These are phyloP conservation scores for Montipora foliosa DNA, from an alignment of 64 coral and sea anemone species.

Conservation along the genomic window DNA sequence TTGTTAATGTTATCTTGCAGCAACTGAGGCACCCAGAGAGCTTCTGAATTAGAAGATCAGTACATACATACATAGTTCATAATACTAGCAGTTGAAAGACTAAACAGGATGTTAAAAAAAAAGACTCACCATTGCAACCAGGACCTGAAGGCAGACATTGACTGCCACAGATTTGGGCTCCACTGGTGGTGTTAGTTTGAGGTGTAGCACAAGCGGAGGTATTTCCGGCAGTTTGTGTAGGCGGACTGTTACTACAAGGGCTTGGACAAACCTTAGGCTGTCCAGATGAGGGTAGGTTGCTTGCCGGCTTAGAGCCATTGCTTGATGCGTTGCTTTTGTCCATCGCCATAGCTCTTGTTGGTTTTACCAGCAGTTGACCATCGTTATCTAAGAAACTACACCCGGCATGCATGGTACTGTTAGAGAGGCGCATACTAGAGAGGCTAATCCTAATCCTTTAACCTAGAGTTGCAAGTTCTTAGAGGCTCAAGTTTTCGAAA, in stretches of 20 bases:
- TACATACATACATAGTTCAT: too few species aligned
- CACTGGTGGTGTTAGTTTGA: background rate
- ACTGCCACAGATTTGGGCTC: background rate
- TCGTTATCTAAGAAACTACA: slow-evolving; percentile 27
- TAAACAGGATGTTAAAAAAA: too few species aligned
- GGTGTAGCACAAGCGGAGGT: background rate
- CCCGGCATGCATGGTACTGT: background rate
- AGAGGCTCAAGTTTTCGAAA: too few species aligned
- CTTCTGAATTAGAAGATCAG: background rate
- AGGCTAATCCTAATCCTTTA: background rate
- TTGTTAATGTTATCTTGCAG: too few species aligned
- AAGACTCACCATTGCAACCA: slow-evolving; percentile 8
- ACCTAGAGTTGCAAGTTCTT: too few species aligned
- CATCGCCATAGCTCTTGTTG: background rate
- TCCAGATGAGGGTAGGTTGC: background rate
- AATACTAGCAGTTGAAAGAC: too few species aligned
- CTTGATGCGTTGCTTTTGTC: slow-evolving; percentile 24
- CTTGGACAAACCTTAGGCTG: background rate
- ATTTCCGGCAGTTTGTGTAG: background rate
- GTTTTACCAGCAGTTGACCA: slow-evolving; percentile 24
- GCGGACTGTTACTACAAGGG: background rate
- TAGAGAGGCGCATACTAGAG: too few species aligned
- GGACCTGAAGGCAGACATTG: background rate
- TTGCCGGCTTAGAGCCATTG: slow-evolving; percentile 16
- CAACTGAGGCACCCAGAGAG: too few species aligned